Evolutionary conservation across 2,797 vertebrate genomes (phyloP), one percentile per base, ranked within the genome.

Genomic region (Acanthurus lineatus): DNA sequence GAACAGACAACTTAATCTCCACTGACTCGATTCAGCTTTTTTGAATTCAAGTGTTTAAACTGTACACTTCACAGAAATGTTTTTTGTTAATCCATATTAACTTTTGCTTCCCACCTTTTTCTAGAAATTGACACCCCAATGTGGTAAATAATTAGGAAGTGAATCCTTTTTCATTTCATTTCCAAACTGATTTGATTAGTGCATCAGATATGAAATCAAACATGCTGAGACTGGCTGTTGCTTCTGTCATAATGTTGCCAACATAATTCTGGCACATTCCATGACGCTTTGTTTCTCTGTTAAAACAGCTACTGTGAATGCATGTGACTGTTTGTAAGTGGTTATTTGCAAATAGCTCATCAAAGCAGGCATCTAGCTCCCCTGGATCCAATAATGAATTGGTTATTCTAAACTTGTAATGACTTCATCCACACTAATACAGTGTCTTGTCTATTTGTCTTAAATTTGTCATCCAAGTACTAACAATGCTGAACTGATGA

Each of bases 1-100:
- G 9, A 45, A 32, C 16, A 65, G 49, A 69, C 56, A 69, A 69
- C 53, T 71, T 42, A 64, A 62, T 77, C 40, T 71, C 22, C 45
- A 2, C 22, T 76, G 8, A 76, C 71, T 47, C 69, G 0, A 79
- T n/a, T 15, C 20, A 65, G 22, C 44, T n/a, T 63, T 22, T 56
- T 17, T 73, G 25, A 48, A 69, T 69, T 57, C 4, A 49, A 62
- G 54, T 54, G 42, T 67, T 42, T 63, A 56, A 57, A 5, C 45
- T n/a, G 8, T 11, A 69, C 49, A 52, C 25, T 47, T 8, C 1
- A 38, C 19, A 75, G 25, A 10, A 53, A 4, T 66, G 5, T 28
- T 20, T 25, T 45, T 6, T 10, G 7, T 48, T 48, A 35, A 52
- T 4, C 40, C 1, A 40, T 8, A 19, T 56, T 12, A 45, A 22